Conservation (phyloP, 2,113 vertebrate genomes). For the Campylomormyrus tamandua region DNA sequence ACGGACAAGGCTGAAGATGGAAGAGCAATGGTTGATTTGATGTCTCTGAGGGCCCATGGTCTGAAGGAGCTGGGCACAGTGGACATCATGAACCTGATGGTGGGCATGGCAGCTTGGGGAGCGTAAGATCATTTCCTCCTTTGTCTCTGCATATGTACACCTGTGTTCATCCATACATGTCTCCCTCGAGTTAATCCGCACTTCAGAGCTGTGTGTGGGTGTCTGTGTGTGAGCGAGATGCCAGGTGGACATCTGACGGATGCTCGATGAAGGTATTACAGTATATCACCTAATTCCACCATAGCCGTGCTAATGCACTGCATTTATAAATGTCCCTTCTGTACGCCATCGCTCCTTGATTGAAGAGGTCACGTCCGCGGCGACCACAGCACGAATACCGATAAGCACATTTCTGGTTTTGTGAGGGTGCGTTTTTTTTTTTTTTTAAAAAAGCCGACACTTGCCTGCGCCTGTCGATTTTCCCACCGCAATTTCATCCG, state of each 20-base stretch:
- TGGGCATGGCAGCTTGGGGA: neutral
- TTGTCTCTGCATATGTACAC: neutral
- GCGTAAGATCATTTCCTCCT: neutral
- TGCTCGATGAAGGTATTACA: neutral
- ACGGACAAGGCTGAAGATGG: neutral
- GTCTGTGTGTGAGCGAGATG: neutral
- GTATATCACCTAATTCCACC: neutral
- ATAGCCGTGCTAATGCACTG: neutral
- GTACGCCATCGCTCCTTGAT: neutral
- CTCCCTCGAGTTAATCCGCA: neutral
- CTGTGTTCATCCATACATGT: neutral
- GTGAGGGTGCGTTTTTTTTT: neutral
- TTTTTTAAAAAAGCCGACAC: neutral
- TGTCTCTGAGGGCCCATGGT: neutral
- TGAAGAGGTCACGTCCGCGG: neutral
- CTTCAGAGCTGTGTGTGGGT: neutral
- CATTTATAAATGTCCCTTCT: neutral
- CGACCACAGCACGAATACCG: neutral
- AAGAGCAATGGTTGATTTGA: neutral
- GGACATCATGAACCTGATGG: neutral
- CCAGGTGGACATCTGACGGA: neutral
- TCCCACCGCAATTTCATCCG: neutral
- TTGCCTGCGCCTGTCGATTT: neutral
- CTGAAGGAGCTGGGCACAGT: neutral
- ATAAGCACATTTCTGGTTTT: neutral